These are phyloP conservation scores for Incurvaria masculella DNA, from an alignment of 2,888 invertebrate species.

Conservation along the genomic window DNA sequence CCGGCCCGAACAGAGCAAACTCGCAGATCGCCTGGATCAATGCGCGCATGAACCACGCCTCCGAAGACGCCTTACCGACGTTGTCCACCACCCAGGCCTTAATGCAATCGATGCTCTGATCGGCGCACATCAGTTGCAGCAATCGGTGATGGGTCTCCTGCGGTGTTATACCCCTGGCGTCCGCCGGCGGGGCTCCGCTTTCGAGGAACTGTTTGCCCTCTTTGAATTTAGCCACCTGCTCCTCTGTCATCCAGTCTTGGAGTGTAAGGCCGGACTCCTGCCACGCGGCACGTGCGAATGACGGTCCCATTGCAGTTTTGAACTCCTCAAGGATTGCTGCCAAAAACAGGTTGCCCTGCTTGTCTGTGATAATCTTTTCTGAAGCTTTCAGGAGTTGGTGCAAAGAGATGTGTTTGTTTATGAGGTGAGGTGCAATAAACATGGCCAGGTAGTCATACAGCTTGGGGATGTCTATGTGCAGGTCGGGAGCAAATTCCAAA, in stretches of 20 bases:
- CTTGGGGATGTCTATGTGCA: constrained; percentile 81
- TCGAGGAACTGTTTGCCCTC: constrained; percentile 43
- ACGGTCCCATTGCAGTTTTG: constrained; percentile 45
- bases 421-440: constrained; percentile 55
- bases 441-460: constrained; percentile 78
- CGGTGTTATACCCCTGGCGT: constrained; percentile 34
- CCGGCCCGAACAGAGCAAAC: constrained; percentile 59
- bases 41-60: constrained; percentile 69
- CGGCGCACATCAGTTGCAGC: constrained; percentile 40
- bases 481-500: constrained; percentile 65
- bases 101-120: constrained; percentile 41
- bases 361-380: constrained; percentile 31
- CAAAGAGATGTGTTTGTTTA: constrained; percentile 46
- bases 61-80: constrained; percentile 58
- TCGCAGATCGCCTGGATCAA: constrained; percentile 71
- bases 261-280: constrained; percentile 38
- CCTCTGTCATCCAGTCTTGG: constrained; percentile 44
- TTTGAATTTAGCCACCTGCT: constrained; percentile 38
- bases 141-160: constrained; percentile 37
- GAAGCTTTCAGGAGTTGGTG: constrained; percentile 31
- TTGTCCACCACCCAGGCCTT: constrained; percentile 58
- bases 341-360: constrained; percentile 38
- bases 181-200: constrained; percentile 25
- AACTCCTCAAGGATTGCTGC: constrained; percentile 36
- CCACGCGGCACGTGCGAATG: constrained; percentile 44